These are phyloP conservation scores for Mycalesis mineus DNA, from an alignment of 2,888 invertebrate species.

Conservation along the genomic window DNA sequence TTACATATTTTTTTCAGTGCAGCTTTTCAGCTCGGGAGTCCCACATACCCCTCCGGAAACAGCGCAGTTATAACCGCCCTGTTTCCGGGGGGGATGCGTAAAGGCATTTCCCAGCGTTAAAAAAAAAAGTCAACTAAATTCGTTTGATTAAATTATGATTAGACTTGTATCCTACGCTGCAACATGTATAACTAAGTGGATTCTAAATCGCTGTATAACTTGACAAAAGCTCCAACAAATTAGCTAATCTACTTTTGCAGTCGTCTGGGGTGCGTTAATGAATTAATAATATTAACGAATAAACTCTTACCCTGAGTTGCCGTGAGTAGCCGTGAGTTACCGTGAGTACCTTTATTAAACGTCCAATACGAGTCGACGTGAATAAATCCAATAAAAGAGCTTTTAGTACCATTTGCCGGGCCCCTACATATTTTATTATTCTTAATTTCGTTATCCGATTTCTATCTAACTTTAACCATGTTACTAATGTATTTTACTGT, in stretches of 20 bases:
- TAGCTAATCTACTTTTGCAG: neutral
- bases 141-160: too few relatives aligned
- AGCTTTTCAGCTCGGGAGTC: too few relatives aligned
- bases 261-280: neutral
- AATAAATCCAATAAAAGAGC: slow-evolving; percentile 7
- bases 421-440: slow-evolving; percentile 2
- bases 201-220: neutral
- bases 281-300: slow-evolving; percentile 1
- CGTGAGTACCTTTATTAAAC: slow-evolving; percentile 3
- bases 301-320: neutral
- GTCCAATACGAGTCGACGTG: neutral
- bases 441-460: neutral
- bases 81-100: too few relatives aligned
- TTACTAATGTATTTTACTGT: neutral
- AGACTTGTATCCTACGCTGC: too few relatives aligned
- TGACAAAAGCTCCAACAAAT: neutral
- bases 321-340: neutral
- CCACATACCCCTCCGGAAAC: too few relatives aligned
- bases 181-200: too few relatives aligned
- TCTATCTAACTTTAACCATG: neutral
- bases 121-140: too few relatives aligned
- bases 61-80: too few relatives aligned
- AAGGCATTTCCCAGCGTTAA: too few relatives aligned
- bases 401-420: slow-evolving; percentile 4
- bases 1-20: too few relatives aligned